A percentile compares a stretch with the other conserved stretches of the same genome.
phyloP scores from a whole-genome alignment of 2,888 invertebrate genomes.

The Oscheius sp. region DNA sequence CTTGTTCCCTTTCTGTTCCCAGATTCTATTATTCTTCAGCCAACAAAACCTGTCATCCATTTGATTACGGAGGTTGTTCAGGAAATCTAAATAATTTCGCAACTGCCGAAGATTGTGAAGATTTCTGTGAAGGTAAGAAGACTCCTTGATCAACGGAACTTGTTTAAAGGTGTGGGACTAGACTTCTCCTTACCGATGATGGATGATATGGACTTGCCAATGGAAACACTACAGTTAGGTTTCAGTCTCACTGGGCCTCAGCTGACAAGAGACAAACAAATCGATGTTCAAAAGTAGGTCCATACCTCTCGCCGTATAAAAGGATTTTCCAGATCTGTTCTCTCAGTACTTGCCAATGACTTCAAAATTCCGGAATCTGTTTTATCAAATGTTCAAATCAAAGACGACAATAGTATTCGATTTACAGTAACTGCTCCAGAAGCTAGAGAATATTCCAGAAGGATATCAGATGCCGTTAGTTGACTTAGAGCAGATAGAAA shows the following conservation, averaged over 20 bases:
- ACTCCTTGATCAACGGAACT: not conserved
- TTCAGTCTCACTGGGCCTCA: slow-evolving; percentile 58
- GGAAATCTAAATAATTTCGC: slow-evolving; percentile 67
- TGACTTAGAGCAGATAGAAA: not conserved
- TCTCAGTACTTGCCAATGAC: not conserved
- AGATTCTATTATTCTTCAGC: slow-evolving; percentile 56
- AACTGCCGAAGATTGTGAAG: slow-evolving; percentile 53
- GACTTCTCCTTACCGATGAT: slow-evolving; percentile 45
- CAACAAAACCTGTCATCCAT: slow-evolving; percentile 47
- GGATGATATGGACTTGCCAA: slow-evolving; percentile 36
- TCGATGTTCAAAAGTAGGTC: slow-evolving; percentile 24
- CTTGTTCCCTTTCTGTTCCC: slow-evolving; percentile 47
- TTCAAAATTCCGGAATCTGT: slow-evolving; percentile 35
- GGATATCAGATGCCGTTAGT: slow-evolving; percentile 55
- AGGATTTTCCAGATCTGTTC: slow-evolving; percentile 6
- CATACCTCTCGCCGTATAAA: not conserved
- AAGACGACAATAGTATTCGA: slow-evolving; percentile 55
- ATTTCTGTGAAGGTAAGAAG: slow-evolving; percentile 43
- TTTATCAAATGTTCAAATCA: slow-evolving; percentile 48
- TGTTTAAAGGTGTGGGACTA: slow-evolving; percentile 49
- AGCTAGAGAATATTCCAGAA: slow-evolving; percentile 50
- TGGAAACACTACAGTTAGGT: slow-evolving; percentile 53
- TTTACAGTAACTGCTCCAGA: slow-evolving; percentile 55
- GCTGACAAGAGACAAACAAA: not conserved
- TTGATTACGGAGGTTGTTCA: slow-evolving; percentile 63